Evolutionary conservation across 2,797 vertebrate species (phyloP), one percentile per base, ranked within the genome.

Genomic region (Mormyrus hasselquistii): DNA sequence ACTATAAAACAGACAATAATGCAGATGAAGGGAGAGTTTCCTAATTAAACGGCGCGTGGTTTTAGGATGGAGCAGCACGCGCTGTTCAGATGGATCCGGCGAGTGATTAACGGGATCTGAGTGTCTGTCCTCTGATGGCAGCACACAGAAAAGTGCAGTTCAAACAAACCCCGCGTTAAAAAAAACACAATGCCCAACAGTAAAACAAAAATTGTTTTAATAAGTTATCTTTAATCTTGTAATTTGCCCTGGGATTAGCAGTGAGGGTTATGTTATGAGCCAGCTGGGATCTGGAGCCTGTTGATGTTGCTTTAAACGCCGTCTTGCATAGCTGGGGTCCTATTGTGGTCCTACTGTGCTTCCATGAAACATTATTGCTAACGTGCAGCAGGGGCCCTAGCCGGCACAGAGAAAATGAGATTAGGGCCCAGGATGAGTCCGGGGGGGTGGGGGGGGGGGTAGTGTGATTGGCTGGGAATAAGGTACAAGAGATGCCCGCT

Each of bases 361-460:
- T 91, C 89, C 88, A 91, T 57, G 22, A 25, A 44, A 22, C 52
- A n/a, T 90, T 90, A 91, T 88, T 91, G 90, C 65, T 89, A 44
- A 91, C 62, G 87, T 55, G 88, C 88, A 90, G 55, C 87, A 16
- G 87, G 88, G 57, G 88, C 89, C 84, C 87, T 38, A 44, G 38
- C 62, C 57, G 62, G 85, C 83, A 91, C 90, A 82, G 57, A 89
- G 90, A 57, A 90, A 91, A 90, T 91, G 38, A 47, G 62, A 89
- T 92, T 88, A 90, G 59, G 73, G 52, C 69, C 88, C 55, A 86
- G 88, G 25, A 89, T 94, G 91, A 89, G 91, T 91, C 90, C 38
- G 82, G 83, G 88, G 82, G 50, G 86, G 86, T 62, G 90, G 76
- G 29, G 29, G 29, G 29, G 29, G 29, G 29, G 29, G 29, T 34